phyloP scores from a whole-genome alignment of 2,113 vertebrate species.

The Rhinoderma darwinii region DNA sequence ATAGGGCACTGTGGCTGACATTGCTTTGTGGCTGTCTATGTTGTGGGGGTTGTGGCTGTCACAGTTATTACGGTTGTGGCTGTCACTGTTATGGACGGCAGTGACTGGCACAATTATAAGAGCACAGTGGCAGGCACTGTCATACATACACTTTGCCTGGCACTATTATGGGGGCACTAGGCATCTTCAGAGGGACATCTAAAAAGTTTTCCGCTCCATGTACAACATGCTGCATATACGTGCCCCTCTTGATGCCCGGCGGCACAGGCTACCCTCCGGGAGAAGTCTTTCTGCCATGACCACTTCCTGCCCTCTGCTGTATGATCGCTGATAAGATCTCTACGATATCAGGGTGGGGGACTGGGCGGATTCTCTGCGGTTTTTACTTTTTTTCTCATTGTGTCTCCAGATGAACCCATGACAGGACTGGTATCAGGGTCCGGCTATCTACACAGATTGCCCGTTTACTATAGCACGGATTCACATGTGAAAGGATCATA shows the following conservation, averaged over 20 bases:
- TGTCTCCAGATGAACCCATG: slow-evolving; percentile 33
- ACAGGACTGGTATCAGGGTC: slow-evolving; percentile 16
- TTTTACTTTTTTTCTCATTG: background rate
- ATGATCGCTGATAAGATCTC: slow-evolving; percentile 22
- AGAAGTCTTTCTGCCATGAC: background rate
- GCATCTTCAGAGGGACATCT: background rate
- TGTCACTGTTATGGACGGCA: background rate
- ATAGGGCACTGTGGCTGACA: background rate
- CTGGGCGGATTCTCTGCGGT: slow-evolving; percentile 33
- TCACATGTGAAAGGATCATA: slow-evolving; percentile 24
- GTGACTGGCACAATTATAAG: background rate
- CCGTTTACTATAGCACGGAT: slow-evolving; percentile 34
- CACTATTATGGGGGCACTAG: background rate
- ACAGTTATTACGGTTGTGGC: background rate
- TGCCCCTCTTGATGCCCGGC: background rate
- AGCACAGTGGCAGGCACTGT: background rate
- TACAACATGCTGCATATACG: no score
- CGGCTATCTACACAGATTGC: slow-evolving; percentile 26
- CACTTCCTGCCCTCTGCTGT: background rate
- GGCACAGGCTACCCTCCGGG: background rate
- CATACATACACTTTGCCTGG: background rate
- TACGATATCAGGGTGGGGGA: slow-evolving; percentile 48
- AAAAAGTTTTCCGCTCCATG: no score
- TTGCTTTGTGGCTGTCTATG: background rate
- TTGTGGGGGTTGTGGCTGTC: background rate